Evolutionary conservation across 2,888 invertebrate genomes (phyloP).

Genomic region (Ernsta delagoae): DNA sequence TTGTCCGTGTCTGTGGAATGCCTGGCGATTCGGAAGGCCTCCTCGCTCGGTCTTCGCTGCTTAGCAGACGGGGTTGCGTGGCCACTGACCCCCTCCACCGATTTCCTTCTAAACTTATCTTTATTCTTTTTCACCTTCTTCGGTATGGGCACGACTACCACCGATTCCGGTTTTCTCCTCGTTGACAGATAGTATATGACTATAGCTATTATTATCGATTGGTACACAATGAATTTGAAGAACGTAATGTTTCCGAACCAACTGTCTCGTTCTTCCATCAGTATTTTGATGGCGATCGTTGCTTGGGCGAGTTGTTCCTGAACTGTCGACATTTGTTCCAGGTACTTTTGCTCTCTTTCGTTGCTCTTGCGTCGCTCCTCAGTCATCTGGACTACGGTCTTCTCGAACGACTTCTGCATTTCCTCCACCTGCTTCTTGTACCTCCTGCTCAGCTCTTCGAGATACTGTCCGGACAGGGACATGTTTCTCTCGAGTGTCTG

Average conservation of each 20-base stretch:
- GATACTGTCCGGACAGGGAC: slow-evolving; percentile 97
- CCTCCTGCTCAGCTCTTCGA: slow-evolving; percentile 97
- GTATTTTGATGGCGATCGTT: slow-evolving; percentile 83
- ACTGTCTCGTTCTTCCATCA: slow-evolving; percentile 86
- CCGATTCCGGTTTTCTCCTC: slow-evolving; percentile 65
- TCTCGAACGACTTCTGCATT: slow-evolving; percentile 93
- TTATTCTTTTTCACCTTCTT: slow-evolving; percentile 68
- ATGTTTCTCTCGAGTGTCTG: slow-evolving; percentile 97
- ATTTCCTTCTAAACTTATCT: slow-evolving; percentile 84
- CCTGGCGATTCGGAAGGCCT: slow-evolving; percentile 86
- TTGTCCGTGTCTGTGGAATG: slow-evolving; percentile 85
- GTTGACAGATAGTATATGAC: slow-evolving; percentile 81
- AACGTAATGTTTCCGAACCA: slow-evolving; percentile 86
- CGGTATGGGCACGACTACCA: slow-evolving; percentile 59
- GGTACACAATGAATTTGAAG: slow-evolving; percentile 80
- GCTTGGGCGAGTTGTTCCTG: slow-evolving; percentile 87
- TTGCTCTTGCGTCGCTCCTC: slow-evolving; percentile 89
- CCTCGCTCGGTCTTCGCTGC: slow-evolving; percentile 90
- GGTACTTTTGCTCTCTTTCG: slow-evolving; percentile 91
- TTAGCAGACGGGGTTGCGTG: slow-evolving; percentile 82
- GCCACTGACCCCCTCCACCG: slow-evolving; percentile 86
- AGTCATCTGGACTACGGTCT: slow-evolving; percentile 89
- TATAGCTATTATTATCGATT: slow-evolving; percentile 75
- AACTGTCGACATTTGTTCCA: slow-evolving; percentile 90
- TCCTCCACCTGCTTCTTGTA: slow-evolving; percentile 99